Evolutionary conservation across 2,797 vertebrate genomes (phyloP).

Genomic region (Meriones psammophilus): DNA sequence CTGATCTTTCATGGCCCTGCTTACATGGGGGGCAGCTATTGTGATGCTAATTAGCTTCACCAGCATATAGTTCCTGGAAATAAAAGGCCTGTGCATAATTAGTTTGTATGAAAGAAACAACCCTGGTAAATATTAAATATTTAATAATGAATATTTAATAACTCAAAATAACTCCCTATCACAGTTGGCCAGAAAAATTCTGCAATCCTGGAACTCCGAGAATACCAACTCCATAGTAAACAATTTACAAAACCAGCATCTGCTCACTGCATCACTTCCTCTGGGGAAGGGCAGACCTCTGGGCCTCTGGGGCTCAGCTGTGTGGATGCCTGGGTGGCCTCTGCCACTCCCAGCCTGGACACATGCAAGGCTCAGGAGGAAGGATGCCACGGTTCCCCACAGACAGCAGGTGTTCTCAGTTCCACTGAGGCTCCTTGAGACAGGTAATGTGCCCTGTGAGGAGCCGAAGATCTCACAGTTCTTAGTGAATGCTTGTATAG

Average conservation of each 20-base stretch:
- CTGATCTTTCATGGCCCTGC: conserved; percentile 21
- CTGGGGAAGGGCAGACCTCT: conserved; percentile 10
- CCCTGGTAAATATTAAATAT: conserved; percentile 71
- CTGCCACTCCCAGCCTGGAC: conserved; percentile 24
- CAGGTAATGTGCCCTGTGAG: neutral
- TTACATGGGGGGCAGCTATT: conserved; percentile 26
- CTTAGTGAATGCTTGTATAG: neutral
- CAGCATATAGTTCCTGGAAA: conserved; percentile 52
- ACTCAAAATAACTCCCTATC: conserved; percentile 9
- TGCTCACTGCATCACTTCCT: conserved; percentile 7
- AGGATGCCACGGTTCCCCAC: neutral
- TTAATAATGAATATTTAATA: conserved; percentile 70
- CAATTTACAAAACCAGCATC: neutral
- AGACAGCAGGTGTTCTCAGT: conserved; percentile 21
- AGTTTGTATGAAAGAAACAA: conserved; percentile 57
- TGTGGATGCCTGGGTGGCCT: conserved; percentile 22
- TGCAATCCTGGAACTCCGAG: neutral
- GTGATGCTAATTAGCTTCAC: conserved; percentile 66
- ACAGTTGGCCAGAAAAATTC: neutral
- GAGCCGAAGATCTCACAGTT: neutral
- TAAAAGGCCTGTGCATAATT: conserved; percentile 58
- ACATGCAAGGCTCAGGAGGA: conserved; percentile 53
- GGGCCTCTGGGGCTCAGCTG: conserved; percentile 64
- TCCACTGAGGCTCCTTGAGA: conserved; percentile 13
- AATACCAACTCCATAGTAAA: neutral